Conservation (phyloP, 1,140 invertebrate genomes). For the Gonatopus flavifemur region DNA sequence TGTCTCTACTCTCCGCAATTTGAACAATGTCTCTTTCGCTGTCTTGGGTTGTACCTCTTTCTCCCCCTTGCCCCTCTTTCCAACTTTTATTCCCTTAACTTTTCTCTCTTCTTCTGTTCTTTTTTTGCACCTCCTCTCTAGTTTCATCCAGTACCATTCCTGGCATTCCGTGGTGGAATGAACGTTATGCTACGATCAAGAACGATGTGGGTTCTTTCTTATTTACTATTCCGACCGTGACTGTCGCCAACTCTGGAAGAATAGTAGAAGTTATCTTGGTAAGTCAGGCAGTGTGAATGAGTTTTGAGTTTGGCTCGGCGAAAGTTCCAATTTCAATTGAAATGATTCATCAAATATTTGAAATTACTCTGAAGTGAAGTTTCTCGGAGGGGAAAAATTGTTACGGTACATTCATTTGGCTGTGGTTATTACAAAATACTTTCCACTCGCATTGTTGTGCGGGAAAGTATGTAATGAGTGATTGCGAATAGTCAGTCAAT, state of each 20-base stretch:
- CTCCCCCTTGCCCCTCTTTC: not conserved
- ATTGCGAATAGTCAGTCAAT: no score
- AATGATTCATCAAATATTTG: no score
- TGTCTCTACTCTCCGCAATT: conserved; percentile 53
- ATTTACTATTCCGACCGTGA: conserved; percentile 44
- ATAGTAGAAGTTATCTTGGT: no score
- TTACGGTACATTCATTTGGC: no score
- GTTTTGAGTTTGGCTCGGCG: not conserved
- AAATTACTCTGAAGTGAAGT: no score
- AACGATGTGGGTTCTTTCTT: conserved; percentile 43
- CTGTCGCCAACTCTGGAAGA: conserved; percentile 3
- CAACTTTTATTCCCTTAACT: not conserved
- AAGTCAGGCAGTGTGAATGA: no score
- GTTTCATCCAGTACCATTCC: conserved; percentile 36
- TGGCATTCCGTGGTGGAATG: conserved; percentile 41
- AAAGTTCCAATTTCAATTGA: no score
- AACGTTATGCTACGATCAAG: conserved; percentile 40
- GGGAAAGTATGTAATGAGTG: no score
- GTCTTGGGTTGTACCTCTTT: conserved; percentile 17
- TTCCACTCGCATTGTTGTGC: no score
- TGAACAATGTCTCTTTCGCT: conserved; percentile 50
- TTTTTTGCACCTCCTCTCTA: not conserved
- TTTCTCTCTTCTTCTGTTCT: not conserved
- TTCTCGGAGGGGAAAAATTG: no score
- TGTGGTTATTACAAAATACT: no score